Percentiles rank a stretch among this genome's conserved stretches.
phyloP scores from a whole-genome alignment of 1,140 invertebrate species.

The Heliconius nattereri region DNA sequence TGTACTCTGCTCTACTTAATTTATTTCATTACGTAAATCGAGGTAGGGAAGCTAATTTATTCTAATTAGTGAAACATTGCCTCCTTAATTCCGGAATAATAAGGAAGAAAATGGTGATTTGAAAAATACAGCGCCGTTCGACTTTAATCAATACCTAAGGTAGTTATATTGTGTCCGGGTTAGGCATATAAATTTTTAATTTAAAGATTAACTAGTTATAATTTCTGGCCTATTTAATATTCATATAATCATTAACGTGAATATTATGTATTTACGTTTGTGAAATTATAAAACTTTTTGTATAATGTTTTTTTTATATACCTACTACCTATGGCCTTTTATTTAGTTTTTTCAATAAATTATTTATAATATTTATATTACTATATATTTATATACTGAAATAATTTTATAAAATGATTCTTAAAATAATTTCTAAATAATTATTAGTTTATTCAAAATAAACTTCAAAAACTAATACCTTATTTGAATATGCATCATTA shows the following conservation, averaged over 20 bases:
- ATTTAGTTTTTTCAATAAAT: too few relatives aligned
- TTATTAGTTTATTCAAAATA: not conserved
- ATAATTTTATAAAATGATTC: too few relatives aligned
- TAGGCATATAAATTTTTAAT: not conserved
- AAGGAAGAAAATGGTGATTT: slow-evolving; percentile 43
- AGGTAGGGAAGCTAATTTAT: slow-evolving; percentile 55
- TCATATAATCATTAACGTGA: not conserved
- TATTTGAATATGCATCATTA: not conserved
- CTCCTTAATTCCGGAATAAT: slow-evolving; percentile 43
- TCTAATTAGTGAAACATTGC: slow-evolving; percentile 57
- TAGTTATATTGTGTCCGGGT: not conserved
- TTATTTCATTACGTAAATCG: slow-evolving; percentile 35
- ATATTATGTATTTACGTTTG: not conserved
- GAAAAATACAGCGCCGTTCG: slow-evolving; percentile 40
- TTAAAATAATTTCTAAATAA: too few relatives aligned
- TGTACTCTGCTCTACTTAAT: slow-evolving; percentile 10
- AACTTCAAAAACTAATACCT: not conserved
- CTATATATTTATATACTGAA: too few relatives aligned
- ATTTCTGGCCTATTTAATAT: not conserved
- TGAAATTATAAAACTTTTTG: too few relatives aligned
- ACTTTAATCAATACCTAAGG: not conserved
- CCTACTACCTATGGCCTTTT: too few relatives aligned
- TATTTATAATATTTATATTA: too few relatives aligned
- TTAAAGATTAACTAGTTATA: not conserved
- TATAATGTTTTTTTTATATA: too few relatives aligned